Evolutionary conservation across 2,113 vertebrate species (phyloP), one percentile per base, ranked within the genome.

Genomic region (Campylomormyrus tamandua): DNA sequence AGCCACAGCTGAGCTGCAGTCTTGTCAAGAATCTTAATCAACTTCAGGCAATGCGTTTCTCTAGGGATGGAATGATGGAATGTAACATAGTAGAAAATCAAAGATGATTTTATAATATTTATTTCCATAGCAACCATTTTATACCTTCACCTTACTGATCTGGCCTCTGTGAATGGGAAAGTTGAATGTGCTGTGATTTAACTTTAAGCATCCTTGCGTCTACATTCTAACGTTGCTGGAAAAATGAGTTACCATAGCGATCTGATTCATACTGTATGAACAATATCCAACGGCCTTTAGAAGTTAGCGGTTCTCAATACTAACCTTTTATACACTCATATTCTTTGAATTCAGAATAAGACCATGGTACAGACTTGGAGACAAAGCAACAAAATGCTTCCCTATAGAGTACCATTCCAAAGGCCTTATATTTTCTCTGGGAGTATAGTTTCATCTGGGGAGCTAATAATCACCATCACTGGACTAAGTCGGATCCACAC

Each of bases 121-220:
- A 88, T 88, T 66, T 88, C 87, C 87, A 88, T 88, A 88, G 87
- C 27, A 89, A 89, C 66, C 66, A 52, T 89, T 50, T 80, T 39
- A 50, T 35, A 52, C 45, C 1, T 46, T 89, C 66, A 89, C 66
- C 48, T 52, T 52, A 80, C 66, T 53, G 66, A 89, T 80, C 48
- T 89, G 70, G 39, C 39, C 7, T 62, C 53, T 48, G 53, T 45
- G 9, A 48, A 70, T 42, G 48, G 56, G 56, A 46, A 46, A 88
- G 87, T 48, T 45, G 50, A 62, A 62, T 53, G 21, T 48, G 24
- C 39, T 46, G 56, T 53, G 58, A 46, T 70, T 88, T 35, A 88
- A 88, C 24, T 52, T 52, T 49, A 45, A 42, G 17, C 31, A 70
- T 88, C 42, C 85, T 87, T 52, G 46, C n/a, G 13, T 52, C 85